phyloP scores from a whole-genome alignment of 2,888 invertebrate species.

The Panzeria rudis region DNA sequence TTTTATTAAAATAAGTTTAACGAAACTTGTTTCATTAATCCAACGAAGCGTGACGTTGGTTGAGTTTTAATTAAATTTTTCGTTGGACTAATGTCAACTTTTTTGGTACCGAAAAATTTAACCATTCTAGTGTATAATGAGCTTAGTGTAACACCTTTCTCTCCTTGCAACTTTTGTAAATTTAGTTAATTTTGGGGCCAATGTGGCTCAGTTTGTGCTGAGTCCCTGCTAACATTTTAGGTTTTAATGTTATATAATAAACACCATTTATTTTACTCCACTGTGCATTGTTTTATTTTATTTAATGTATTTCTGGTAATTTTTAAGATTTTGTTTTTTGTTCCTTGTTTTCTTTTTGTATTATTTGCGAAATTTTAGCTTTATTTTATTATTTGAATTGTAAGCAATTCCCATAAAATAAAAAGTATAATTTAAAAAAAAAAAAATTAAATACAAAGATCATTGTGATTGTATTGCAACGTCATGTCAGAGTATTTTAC shows the following conservation, averaged over 20 bases:
- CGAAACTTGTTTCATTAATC: too few species aligned
- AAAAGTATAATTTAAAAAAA: constrained; percentile 37
- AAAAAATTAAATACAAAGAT: constrained; percentile 36
- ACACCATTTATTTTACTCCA: background rate
- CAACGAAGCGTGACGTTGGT: too few species aligned
- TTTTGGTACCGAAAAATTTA: too few species aligned
- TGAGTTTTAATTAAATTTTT: too few species aligned
- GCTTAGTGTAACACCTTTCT: too few species aligned
- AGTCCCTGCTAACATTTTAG: too few species aligned
- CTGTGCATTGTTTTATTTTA: constrained; percentile 9
- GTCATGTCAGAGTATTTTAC: constrained; percentile 56
- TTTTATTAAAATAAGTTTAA: too few species aligned
- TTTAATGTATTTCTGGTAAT: constrained; percentile 52
- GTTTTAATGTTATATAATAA: background rate
- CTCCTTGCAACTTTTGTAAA: too few species aligned
- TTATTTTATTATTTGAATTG: constrained; percentile 38
- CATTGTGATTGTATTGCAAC: constrained; percentile 65
- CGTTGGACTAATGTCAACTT: too few species aligned
- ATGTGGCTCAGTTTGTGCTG: too few species aligned
- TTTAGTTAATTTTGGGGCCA: too few species aligned
- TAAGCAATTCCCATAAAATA: constrained; percentile 50
- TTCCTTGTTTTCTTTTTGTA: background rate
- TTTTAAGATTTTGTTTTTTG: constrained; percentile 29
- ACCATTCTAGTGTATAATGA: too few species aligned
- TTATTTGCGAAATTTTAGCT: constrained; percentile 49